phyloP scores from a whole-genome alignment of 2,888 invertebrate species.

The Heliconius erato region DNA sequence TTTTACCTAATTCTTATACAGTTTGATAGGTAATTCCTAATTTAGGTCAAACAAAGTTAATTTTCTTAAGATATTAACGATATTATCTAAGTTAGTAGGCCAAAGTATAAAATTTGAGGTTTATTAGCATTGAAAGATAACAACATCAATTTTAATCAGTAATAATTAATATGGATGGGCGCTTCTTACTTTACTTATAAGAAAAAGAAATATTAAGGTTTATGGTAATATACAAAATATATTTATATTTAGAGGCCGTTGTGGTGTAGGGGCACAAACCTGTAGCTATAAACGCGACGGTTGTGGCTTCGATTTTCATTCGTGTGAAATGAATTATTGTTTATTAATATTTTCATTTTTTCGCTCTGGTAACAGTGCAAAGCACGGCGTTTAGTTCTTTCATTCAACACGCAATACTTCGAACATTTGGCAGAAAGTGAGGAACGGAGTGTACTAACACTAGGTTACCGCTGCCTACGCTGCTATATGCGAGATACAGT shows the following conservation, averaged over 20 bases:
- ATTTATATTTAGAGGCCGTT: neutral
- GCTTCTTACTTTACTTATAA: constrained; percentile 6
- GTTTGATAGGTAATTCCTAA: neutral
- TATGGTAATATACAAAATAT: neutral
- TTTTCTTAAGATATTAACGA: constrained; percentile 5
- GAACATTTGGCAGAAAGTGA: too few species aligned
- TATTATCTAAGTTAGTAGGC: constrained; percentile 22
- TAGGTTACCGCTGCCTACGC: too few species aligned
- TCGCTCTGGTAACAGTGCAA: neutral
- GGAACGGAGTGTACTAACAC: too few species aligned
- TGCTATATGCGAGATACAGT: too few species aligned
- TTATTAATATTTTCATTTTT: too few species aligned
- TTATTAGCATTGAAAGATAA: neutral
- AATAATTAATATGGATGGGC: neutral
- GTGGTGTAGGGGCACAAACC: neutral
- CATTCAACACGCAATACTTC: too few species aligned
- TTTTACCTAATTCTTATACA: neutral
- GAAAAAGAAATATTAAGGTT: constrained; percentile 14
- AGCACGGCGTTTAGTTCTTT: too few species aligned
- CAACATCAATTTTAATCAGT: constrained; percentile 16
- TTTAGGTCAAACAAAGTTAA: neutral
- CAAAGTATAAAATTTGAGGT: constrained; percentile 7
- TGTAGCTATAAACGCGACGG: neutral
- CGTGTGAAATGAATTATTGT: too few species aligned
- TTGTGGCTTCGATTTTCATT: too few species aligned